phyloP scores from a whole-genome alignment of 35 echinoderm and acorn worm species.

The Apostichopus parvimensis region DNA sequence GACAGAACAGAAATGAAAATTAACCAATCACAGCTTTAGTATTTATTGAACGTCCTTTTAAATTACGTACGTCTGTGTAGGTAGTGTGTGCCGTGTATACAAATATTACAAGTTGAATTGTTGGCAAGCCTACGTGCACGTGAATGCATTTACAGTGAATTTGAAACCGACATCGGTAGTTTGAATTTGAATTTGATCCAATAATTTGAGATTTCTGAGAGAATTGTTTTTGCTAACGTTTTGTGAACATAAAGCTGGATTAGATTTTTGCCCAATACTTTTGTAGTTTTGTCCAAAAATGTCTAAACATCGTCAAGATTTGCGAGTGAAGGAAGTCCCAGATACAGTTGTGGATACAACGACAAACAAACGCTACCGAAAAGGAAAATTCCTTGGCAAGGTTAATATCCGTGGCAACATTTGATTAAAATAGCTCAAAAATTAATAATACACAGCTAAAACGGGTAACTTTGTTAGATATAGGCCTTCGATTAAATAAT shows the following conservation, averaged over 20 bases:
- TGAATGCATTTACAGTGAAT: too few species aligned
- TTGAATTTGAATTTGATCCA: too few species aligned
- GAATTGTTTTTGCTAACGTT: neutral
- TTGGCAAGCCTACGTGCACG: too few species aligned
- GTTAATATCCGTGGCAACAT: constrained; percentile 28
- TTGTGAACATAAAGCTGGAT: neutral
- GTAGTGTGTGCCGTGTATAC: neutral
- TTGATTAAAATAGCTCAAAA: too few species aligned
- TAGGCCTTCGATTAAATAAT: too few species aligned
- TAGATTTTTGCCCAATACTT: neutral
- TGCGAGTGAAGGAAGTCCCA: constrained; percentile 89
- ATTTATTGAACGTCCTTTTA: neutral
- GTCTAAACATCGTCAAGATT: constrained; percentile 78
- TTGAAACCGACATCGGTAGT: too few species aligned
- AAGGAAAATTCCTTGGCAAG: constrained; percentile 96
- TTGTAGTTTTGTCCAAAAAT: constrained; percentile 26
- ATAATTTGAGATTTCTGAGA: too few species aligned
- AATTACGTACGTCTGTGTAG: neutral
- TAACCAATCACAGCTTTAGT: neutral
- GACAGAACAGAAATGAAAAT: neutral
- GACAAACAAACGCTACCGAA: constrained; percentile 73
- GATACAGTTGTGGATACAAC: constrained; percentile 77
- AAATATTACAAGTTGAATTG: neutral
- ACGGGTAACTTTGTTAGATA: too few species aligned
- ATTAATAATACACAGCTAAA: too few species aligned